Evolutionary conservation across 2,797 vertebrate species (phyloP).

Genomic region (Chelon labrosus): DNA sequence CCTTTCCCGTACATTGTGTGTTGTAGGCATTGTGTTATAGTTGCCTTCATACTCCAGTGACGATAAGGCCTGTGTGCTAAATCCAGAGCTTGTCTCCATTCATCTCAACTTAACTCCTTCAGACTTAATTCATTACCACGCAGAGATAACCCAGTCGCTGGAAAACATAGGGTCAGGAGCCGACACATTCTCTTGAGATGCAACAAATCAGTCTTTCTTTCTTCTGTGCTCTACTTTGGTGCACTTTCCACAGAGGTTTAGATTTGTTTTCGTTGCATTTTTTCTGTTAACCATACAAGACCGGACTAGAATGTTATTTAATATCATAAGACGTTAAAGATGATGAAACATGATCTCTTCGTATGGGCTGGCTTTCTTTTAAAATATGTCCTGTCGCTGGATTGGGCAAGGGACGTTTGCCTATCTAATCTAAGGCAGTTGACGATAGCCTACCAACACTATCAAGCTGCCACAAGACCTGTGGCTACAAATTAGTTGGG

Average conservation of each 20-base stretch:
- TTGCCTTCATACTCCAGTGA: constrained; percentile 49
- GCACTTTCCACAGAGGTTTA: constrained; percentile 28
- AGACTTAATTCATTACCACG: constrained; percentile 67
- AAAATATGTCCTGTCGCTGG: no score
- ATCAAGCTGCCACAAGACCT: no score
- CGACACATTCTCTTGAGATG: constrained; percentile 49
- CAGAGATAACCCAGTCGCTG: constrained; percentile 55
- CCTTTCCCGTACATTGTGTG: constrained; percentile 15
- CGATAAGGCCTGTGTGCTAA: constrained; percentile 51
- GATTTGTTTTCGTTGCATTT: not conserved
- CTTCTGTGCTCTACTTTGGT: constrained; percentile 21
- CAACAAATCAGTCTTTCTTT: constrained; percentile 45
- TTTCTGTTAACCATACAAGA: no score
- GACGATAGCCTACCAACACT: no score
- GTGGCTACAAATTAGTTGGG: no score
- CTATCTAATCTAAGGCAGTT: no score
- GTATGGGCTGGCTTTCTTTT: no score
- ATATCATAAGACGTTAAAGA: no score
- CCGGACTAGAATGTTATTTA: no score
- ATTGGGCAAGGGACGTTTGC: no score
- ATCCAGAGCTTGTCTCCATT: constrained; percentile 56
- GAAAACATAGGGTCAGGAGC: constrained; percentile 67
- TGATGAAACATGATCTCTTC: no score
- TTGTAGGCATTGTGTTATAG: constrained; percentile 48
- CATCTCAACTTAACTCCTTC: constrained; percentile 54